These are phyloP conservation scores for Galeopsomyia nigrocyanea DNA, from an alignment of 2,888 invertebrate species.

Conservation along the genomic window DNA sequence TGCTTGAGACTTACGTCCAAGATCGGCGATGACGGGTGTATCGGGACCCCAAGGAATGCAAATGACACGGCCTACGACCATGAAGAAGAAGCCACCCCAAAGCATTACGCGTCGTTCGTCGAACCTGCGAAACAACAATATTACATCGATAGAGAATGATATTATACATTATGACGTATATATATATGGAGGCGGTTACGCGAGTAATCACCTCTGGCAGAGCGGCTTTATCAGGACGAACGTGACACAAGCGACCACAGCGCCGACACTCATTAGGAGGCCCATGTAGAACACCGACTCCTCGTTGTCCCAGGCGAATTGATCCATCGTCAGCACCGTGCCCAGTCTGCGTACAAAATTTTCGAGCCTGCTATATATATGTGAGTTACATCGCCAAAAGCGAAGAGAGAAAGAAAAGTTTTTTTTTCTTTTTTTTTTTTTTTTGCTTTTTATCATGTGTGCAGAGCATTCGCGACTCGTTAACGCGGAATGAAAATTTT, in stretches of 20 bases:
- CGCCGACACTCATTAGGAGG: slow-evolving; percentile 84
- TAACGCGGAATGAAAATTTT: no score
- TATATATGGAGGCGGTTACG: no score
- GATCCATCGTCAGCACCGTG: slow-evolving; percentile 89
- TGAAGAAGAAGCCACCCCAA: slow-evolving; percentile 86
- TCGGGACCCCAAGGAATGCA: slow-evolving; percentile 85
- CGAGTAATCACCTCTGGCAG: slow-evolving; percentile 71
- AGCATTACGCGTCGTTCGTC: slow-evolving; percentile 84
- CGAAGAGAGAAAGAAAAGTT: no score
- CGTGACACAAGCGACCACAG: slow-evolving; percentile 80
- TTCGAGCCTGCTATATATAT: background rate
- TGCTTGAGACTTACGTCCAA: slow-evolving; percentile 57
- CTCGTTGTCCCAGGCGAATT: slow-evolving; percentile 86
- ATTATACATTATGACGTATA: background rate
- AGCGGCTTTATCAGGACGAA: slow-evolving; percentile 81
- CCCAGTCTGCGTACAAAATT: slow-evolving; percentile 72
- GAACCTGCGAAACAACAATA: slow-evolving; percentile 67
- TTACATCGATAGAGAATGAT: background rate
- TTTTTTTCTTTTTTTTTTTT: no score
- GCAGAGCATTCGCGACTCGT: no score
- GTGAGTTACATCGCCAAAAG: background rate
- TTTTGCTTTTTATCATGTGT: no score
- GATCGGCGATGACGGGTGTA: slow-evolving; percentile 74
- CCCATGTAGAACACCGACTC: slow-evolving; percentile 87
- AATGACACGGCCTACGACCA: slow-evolving; percentile 80